Base-by-base conservation (phyloP, 1,140 invertebrate genomes). In the Monochamus saltuarius region DNA sequence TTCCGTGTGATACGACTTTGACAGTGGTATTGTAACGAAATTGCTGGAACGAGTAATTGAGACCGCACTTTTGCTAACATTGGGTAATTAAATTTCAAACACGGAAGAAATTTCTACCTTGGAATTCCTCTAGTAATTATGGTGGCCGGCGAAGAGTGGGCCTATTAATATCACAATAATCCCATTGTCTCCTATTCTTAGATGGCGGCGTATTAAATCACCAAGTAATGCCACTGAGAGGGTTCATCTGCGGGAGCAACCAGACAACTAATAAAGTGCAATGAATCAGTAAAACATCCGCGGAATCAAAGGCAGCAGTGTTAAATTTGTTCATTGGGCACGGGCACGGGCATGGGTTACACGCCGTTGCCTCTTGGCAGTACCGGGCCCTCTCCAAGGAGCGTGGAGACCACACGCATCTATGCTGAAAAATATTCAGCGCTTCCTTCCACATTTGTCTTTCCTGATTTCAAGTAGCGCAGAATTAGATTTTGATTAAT, bases 291-390 rank as follows among this genome's bases (percentile, higher is more conserved):
- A 62, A 67, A 67, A 67, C 65, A 61, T 51, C 59, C 55, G 55
- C 56, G 39, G 61, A 67, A 67, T 67, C 66, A 67, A 67, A 67
- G 60, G 60, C 62, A 65, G 62, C 60, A 59, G 64, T 69, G 67
- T 66, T 69, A 69, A 69, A 69, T 69, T 61, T 64, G 67, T 69
- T 64, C 64, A 62, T 55, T 65, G 66, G 59, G 66, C 65, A 67
- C 64, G 59, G 58, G 57, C 67, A 53, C 43, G 37, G 46, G 46
- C 59, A 65, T 63, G 63, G 67, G 67, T 69, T 62, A 64, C 51
- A 53, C 51, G 51, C 51, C 35, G 51, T 53, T 53, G 51, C 51
- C 51, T 53, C 37, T 53, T 53, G 37, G 38, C 51, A 39, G 16
- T 19, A 38, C 51, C 35, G 19, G 37, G 51, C 17, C 36, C 37